Conservation (phyloP, 2,888 invertebrate species). For the Euplagia quadripunctaria region DNA sequence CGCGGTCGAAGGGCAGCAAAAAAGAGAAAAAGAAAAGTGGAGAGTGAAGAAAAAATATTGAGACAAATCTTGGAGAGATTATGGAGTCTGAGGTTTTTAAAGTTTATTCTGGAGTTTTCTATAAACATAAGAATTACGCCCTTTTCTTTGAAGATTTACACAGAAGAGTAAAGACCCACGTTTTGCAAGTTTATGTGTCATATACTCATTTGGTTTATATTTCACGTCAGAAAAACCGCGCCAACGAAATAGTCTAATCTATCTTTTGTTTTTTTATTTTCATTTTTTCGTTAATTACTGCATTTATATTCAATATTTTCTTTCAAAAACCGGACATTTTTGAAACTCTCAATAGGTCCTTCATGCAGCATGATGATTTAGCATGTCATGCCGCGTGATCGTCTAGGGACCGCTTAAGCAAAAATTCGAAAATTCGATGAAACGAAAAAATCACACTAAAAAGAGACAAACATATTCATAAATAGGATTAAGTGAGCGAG, state of each 20-base stretch:
- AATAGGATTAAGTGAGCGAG: too few relatives aligned
- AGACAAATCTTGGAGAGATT: slow-evolving; percentile 14
- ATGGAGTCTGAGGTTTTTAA: slow-evolving; percentile 23
- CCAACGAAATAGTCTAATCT: not conserved
- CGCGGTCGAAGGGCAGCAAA: slow-evolving; percentile 26
- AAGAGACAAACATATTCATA: too few relatives aligned
- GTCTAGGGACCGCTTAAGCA: too few relatives aligned
- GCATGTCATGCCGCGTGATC: too few relatives aligned
- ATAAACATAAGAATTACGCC: not conserved
- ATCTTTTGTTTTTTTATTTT: not conserved
- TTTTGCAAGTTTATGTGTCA: not conserved
- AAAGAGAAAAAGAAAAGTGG: slow-evolving; percentile 32
- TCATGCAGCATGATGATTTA: too few relatives aligned
- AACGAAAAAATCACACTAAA: too few relatives aligned
- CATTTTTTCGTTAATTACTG: not conserved
- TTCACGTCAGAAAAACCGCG: not conserved
- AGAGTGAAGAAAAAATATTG: slow-evolving; percentile 25
- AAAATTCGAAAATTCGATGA: too few relatives aligned
- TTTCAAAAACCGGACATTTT: not conserved
- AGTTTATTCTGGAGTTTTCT: slow-evolving; percentile 13
- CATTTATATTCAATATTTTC: not conserved
- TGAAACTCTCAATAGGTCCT: too few relatives aligned
- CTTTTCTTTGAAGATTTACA: not conserved
- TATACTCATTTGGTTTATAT: not conserved
- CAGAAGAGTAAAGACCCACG: not conserved